phyloP scores from a whole-genome alignment of 1,140 invertebrate species.

The Callitettix versicolor region DNA sequence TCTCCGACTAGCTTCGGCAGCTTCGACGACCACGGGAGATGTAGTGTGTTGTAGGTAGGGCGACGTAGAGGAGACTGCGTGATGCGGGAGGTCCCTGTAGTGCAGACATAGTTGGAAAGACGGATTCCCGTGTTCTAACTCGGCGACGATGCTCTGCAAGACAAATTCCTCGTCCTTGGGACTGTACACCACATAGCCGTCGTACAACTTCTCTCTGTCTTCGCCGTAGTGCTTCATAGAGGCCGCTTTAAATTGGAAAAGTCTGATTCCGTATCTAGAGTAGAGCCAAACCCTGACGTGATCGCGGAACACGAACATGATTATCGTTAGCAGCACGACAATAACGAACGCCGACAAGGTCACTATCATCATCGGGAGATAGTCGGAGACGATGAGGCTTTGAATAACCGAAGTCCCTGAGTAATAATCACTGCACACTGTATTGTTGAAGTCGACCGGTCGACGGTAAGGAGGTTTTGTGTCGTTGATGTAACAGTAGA shows the following conservation, averaged over 20 bases:
- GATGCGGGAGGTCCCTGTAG: slow-evolving; percentile 65
- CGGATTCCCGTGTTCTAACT: slow-evolving; percentile 64
- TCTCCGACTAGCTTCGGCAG: slow-evolving; percentile 70
- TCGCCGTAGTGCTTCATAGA: slow-evolving; percentile 43
- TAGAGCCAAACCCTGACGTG: slow-evolving; percentile 78
- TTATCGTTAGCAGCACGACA: slow-evolving; percentile 56
- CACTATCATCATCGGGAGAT: slow-evolving; percentile 71
- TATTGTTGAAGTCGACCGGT: slow-evolving; percentile 68
- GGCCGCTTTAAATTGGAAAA: slow-evolving; percentile 46
- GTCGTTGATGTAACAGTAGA: slow-evolving; percentile 71
- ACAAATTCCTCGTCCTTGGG: slow-evolving; percentile 87
- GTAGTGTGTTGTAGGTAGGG: slow-evolving; percentile 56
- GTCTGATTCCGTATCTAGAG: slow-evolving; percentile 70
- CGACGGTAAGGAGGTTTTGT: slow-evolving; percentile 56
- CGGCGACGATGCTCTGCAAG: slow-evolving; percentile 66
- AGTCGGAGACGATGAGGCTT: slow-evolving; percentile 70
- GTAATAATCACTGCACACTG: slow-evolving; percentile 71
- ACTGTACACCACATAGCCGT: slow-evolving; percentile 86
- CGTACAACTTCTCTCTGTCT: slow-evolving; percentile 77
- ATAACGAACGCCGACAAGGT: slow-evolving; percentile 57
- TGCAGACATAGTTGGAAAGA: slow-evolving; percentile 77
- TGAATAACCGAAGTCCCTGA: slow-evolving; percentile 71
- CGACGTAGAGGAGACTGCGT: slow-evolving; percentile 35
- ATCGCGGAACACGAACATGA: slow-evolving; percentile 74
- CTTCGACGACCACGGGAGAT: slow-evolving; percentile 68